Base-by-base conservation (phyloP, 2,113 vertebrate species). In the Acinonyx jubatus region DNA sequence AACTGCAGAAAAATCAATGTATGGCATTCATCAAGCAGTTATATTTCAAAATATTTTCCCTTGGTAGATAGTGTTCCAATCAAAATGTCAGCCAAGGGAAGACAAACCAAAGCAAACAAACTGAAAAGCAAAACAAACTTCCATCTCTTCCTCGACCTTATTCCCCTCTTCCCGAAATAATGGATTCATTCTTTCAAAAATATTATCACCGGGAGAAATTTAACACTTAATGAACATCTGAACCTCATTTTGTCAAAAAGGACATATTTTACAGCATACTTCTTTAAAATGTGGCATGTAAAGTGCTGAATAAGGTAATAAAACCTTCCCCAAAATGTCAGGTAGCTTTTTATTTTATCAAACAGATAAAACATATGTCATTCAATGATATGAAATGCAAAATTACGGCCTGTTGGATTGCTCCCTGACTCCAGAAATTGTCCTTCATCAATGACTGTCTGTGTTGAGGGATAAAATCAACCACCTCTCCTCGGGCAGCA, bases 61-160 rank as follows among this genome's bases (percentile, higher is more conserved):
- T 86, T 84, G 33, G 63, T 91, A 69, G 81, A 66, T 45, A 52
- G n/a, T 63, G 74, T 96, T 97, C 93, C 83, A 91, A 91, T 74
- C 13, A 82, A 96, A 89, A 92, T 81, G 89, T 80, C n/a, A 94
- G 74, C 41, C 76, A 80, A 96, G 55, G 27, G 13, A 92, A 85
- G 76, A 78, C 6, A 78, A 83, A 90, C 21, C n/a, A 91, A 76
- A 87, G 1, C 4, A 88, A 80, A 92, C 36, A 15, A 91, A 87
- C 78, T 21, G 15, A 78, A 78, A 93, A 45, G 55, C 38, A 15
- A 80, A 61, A 55, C 5, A 73, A n/a, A 57, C 16, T 73, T 74
- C 38, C 31, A 68, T 71, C 27, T 85, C 23, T 31, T 74, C 38
- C 27, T 27, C 6, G 13, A 91, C 2, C 4, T 38, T 74, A 25